phyloP scores from a whole-genome alignment of 2,888 invertebrate genomes.

The Diabrotica balteata region DNA sequence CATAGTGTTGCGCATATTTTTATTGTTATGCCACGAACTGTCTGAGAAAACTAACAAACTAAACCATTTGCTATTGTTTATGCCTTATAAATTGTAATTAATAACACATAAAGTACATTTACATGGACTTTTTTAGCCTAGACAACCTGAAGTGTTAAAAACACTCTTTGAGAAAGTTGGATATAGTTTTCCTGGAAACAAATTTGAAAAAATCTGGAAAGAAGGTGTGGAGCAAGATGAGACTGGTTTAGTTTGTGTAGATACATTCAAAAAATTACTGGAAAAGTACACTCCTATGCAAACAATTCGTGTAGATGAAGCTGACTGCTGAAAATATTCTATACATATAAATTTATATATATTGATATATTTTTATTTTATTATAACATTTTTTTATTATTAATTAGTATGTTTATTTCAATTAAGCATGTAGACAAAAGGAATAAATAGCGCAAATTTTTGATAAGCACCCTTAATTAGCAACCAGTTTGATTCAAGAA shows the following conservation, averaged over 20 bases:
- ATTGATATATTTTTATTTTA: neutral
- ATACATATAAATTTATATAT: conserved; percentile 12
- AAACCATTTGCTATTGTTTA: too few relatives aligned
- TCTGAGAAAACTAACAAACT: too few relatives aligned
- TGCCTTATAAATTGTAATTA: too few relatives aligned
- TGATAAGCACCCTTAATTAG: too few relatives aligned
- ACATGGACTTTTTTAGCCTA: conserved; percentile 46
- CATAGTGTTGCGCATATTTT: too few relatives aligned
- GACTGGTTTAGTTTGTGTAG: conserved; percentile 64
- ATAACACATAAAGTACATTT: too few relatives aligned
- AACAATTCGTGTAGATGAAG: conserved; percentile 43
- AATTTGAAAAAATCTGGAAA: conserved; percentile 63
- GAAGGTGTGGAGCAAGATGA: conserved; percentile 63
- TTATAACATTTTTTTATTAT: too few relatives aligned
- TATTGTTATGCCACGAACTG: too few relatives aligned
- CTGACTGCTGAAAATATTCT: conserved; percentile 32
- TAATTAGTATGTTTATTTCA: too few relatives aligned
- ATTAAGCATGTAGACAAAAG: too few relatives aligned
- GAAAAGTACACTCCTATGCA: conserved; percentile 43
- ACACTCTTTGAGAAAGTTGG: conserved; percentile 65
- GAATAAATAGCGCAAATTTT: too few relatives aligned
- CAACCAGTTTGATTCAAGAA: too few relatives aligned
- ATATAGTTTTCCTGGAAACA: conserved; percentile 62
- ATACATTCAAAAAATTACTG: conserved; percentile 61
- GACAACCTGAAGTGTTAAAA: conserved; percentile 54